A percentile compares a stretch with the other conserved stretches of the same genome.
phyloP scores from a whole-genome alignment of 2,113 vertebrate genomes.

The Gulo gulo region DNA sequence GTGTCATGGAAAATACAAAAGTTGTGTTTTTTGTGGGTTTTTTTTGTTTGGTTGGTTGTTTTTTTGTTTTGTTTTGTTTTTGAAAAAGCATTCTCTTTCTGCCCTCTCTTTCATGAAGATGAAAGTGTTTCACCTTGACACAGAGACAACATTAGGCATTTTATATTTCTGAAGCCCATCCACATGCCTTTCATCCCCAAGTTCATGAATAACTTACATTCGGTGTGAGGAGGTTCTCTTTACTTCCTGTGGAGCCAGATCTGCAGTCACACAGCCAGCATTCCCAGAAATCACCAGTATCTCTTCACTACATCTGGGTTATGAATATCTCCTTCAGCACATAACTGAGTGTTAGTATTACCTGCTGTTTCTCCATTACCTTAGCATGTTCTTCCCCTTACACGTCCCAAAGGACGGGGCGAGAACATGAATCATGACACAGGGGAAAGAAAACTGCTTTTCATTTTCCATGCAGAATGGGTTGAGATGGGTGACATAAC shows the following conservation, averaged over 20 bases:
- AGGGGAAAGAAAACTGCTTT: neutral
- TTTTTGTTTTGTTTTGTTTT: neutral
- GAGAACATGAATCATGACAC: neutral
- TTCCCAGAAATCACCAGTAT: neutral
- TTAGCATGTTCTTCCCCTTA: neutral
- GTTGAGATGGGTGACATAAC: neutral
- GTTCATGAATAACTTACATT: conserved; percentile 61
- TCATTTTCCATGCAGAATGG: neutral
- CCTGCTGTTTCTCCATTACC: neutral
- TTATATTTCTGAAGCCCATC: conserved; percentile 56
- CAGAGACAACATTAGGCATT: conserved; percentile 61
- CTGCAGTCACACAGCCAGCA: neutral
- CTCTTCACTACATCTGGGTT: neutral
- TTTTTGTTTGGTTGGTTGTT: neutral
- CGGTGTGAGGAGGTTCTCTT: neutral
- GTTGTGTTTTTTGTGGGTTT: neutral
- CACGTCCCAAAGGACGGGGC: neutral
- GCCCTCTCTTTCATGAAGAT: conserved; percentile 66
- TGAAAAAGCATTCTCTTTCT: conserved; percentile 47
- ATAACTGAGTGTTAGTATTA: neutral
- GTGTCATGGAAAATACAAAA: conserved; percentile 41
- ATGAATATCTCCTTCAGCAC: neutral
- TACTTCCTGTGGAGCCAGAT: conserved; percentile 1
- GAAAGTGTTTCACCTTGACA: conserved; percentile 70
- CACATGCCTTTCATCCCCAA: conserved; percentile 54